Percentiles rank a stretch among this genome's conserved stretches.
phyloP scores from a whole-genome alignment of 2,113 vertebrate genomes.

The Gila orcuttii region DNA sequence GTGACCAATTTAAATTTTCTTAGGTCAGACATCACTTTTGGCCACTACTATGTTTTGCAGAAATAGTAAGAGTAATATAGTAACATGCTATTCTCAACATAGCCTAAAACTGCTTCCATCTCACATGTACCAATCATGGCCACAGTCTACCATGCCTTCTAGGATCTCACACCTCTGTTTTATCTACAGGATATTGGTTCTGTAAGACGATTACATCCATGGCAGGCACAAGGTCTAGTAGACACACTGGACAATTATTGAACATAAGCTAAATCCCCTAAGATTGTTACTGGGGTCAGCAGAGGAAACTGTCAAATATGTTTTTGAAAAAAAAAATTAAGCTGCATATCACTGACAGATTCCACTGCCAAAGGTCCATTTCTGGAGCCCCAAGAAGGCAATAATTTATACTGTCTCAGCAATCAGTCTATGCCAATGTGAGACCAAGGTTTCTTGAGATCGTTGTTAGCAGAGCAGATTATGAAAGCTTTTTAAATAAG shows the following conservation, averaged over 20 bases:
- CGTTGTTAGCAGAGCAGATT: conserved; percentile 1
- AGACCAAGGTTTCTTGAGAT: neutral
- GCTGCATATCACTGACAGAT: conserved; percentile 34
- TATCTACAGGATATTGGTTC: conserved; percentile 51
- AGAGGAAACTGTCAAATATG: conserved; percentile 2
- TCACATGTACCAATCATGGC: no score
- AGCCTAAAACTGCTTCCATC: neutral
- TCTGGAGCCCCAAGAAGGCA: neutral
- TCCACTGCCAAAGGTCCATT: conserved; percentile 28
- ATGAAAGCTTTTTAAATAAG: conserved; percentile 17
- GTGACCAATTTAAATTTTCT: no score
- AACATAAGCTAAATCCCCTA: conserved; percentile 1
- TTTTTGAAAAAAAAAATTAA: conserved; percentile 30
- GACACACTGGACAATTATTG: conserved; percentile 37
- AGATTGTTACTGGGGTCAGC: conserved; percentile 45
- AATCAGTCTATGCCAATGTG: neutral
- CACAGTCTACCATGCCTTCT: neutral
- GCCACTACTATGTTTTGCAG: neutral
- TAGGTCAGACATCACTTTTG: no score
- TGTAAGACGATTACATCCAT: conserved; percentile 53
- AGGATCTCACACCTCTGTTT: conserved; percentile 46
- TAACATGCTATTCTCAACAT: neutral
- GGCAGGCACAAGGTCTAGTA: conserved; percentile 32
- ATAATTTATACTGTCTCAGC: neutral
- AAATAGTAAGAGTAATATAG: neutral